phyloP scores from a whole-genome alignment of 2,888 invertebrate genomes.

The Bellardia pandia region DNA sequence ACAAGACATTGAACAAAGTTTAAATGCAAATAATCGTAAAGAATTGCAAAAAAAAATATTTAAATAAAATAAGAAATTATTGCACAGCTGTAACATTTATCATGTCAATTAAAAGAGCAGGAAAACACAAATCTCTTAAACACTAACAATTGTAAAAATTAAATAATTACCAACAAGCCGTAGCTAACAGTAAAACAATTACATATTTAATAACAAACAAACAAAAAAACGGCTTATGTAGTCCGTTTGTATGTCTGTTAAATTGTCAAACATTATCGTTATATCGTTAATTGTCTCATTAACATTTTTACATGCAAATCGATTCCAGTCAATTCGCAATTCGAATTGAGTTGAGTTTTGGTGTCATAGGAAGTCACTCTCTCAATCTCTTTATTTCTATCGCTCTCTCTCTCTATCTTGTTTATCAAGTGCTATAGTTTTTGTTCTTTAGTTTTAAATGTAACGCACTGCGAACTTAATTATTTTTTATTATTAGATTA shows the following conservation, averaged over 20 bases:
- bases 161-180: neutral
- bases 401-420: neutral
- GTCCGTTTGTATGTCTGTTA: neutral
- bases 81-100: constrained; percentile 58
- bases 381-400: neutral
- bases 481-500: constrained; percentile 51
- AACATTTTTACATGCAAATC: neutral
- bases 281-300: neutral
- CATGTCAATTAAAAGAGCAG: constrained; percentile 55
- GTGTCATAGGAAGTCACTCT: neutral
- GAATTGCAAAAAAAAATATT: neutral
- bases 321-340: neutral
- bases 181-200: constrained; percentile 7
- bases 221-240: neutral
- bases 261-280: neutral
- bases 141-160: neutral
- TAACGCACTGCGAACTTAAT: constrained; percentile 41
- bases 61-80: constrained; percentile 10
- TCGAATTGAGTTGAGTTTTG: neutral
- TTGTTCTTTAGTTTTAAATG: neutral
- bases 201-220: neutral
- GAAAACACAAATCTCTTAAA: constrained; percentile 51
- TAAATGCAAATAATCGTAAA: constrained; percentile 59
- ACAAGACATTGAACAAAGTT: constrained; percentile 57
- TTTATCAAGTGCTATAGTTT: constrained; percentile 7